Base-by-base conservation (phyloP, 2,797 vertebrate genomes). In the Dermochelys coriacea region DNA sequence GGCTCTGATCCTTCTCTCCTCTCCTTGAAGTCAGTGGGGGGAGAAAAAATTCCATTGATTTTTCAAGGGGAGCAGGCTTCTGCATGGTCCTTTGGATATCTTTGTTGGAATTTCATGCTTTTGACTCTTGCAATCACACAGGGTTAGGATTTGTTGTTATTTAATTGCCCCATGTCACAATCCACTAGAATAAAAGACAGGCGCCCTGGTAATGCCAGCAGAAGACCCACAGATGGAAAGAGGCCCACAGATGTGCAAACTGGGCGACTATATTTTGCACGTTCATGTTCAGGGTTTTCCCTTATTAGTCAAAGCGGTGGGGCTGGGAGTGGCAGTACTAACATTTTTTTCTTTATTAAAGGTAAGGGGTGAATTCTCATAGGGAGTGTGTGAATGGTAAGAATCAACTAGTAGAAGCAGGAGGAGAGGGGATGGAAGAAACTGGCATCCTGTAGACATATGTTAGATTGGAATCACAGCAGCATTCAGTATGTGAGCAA, bases 401-500 rank as follows among this genome's bases (percentile, higher is more conserved):
- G 55, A 61, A 12, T 8, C 68, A 45, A 0, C 10, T 47, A 29
- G 49, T 1, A 61, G 49, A 89, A 88, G 64, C 41, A 83, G 61
- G 78, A 68, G 15, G 49, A 23, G 82, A 52, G 4, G 82, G 80
- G 59, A 47, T 87, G 87, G 80, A 80, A 93, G 83, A n/a, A 25
- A 6, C 81, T 51, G 80, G 68, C 61, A n/a, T 21, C 16, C 8
- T 8, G 4, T 68, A 84, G 86, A 91, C 83, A 68, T 78, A 49
- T 25, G 16, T 34, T 91, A n/a, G 94, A 78, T 0, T 96, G 87
- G 84, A 91, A 81, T 19, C 80, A 47, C 9, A 6, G 85, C 11
- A 80, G 85, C 51, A 61, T 85, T 91, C 94, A 88, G 78, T 95
- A 85, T 87, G 15, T 95, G 91, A 95, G 86, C 94, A 95, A 87